Evolutionary conservation across 2,797 vertebrate genomes (phyloP).

Genomic region (Anguilla pacifica): DNA sequence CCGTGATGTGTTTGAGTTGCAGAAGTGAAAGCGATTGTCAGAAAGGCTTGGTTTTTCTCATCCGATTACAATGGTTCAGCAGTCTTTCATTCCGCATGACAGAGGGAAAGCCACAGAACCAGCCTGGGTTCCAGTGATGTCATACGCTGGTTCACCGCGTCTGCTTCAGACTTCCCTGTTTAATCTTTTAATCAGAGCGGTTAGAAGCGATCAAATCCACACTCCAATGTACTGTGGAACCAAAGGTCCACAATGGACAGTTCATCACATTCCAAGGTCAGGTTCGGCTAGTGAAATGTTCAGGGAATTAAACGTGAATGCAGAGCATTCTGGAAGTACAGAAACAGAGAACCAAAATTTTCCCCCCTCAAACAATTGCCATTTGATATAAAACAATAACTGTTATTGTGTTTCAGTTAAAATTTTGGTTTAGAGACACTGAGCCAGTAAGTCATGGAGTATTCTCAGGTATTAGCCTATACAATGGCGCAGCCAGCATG

Average conservation of each 20-base stretch:
- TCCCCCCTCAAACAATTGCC: neutral
- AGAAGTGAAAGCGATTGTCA: neutral
- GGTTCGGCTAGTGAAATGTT: neutral
- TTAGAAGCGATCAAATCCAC: neutral
- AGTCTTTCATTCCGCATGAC: neutral
- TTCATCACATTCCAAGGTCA: neutral
- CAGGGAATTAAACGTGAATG: neutral
- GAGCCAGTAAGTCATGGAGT: neutral
- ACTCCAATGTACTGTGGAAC: neutral
- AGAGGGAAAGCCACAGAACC: neutral
- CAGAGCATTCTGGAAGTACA: neutral
- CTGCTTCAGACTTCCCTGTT: neutral
- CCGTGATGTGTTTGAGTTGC: neutral
- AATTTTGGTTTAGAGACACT: neutral
- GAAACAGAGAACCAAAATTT: neutral
- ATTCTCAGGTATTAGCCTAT: neutral
- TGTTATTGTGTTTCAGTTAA: neutral
- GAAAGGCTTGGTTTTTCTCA: neutral
- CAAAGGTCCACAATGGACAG: neutral
- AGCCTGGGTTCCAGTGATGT: neutral
- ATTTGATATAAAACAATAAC: neutral
- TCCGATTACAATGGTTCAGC: constrained; percentile 11
- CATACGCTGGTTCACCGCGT: neutral
- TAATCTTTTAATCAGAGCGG: neutral
- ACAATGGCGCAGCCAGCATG: neutral